Evolutionary conservation across 1,140 invertebrate genomes (phyloP).

Genomic region (Dreissena rostriformis): DNA sequence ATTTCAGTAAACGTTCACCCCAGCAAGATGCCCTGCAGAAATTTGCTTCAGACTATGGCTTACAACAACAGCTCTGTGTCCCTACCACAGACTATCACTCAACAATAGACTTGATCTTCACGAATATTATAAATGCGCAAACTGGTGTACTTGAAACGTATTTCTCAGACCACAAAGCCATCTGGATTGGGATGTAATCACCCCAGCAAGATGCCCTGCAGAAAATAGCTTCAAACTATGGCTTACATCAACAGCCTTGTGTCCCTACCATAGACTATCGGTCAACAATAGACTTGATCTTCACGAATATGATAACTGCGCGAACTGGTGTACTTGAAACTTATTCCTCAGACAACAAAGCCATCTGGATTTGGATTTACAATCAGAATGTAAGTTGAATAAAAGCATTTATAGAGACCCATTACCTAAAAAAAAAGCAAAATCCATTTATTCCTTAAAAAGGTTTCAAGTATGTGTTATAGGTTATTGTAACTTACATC

Average conservation of each 20-base stretch:
- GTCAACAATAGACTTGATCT: slow-evolving; percentile 4
- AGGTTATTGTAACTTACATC: too few species aligned
- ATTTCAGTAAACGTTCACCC: neutral
- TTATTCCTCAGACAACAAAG: neutral
- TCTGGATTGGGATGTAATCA: too few species aligned
- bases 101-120: neutral
- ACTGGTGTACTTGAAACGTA: slow-evolving; percentile 20
- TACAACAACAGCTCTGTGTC: neutral
- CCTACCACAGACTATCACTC: neutral
- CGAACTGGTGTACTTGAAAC: slow-evolving; percentile 9
- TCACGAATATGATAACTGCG: neutral
- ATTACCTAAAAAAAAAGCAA: too few species aligned
- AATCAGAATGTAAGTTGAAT: too few species aligned
- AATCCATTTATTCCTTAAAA: too few species aligned
- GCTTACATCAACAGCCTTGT: neutral
- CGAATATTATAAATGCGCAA: neutral
- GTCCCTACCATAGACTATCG: neutral
- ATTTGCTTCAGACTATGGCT: neutral
- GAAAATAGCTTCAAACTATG: neutral
- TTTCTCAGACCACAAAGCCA: neutral
- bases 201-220: neutral
- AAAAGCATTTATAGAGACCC: too few species aligned
- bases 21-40: neutral
- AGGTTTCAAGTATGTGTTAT: too few species aligned
- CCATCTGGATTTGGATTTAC: too few species aligned